Conservation (phyloP, 2,113 vertebrate species). For the Megaptera novaeangliae region DNA sequence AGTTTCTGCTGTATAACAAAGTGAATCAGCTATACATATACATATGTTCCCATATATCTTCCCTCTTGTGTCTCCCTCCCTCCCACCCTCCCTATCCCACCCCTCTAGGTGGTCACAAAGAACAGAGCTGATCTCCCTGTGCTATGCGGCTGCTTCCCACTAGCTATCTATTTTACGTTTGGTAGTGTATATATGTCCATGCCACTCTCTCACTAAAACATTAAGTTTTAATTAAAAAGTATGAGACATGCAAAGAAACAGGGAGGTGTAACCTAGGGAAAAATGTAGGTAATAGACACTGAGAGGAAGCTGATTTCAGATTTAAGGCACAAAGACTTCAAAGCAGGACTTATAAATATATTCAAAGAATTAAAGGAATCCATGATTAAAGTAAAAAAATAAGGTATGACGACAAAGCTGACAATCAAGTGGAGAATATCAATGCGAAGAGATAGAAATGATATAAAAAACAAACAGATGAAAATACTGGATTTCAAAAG, state of each 20-base stretch:
- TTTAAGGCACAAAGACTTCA: neutral
- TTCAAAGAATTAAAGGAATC: neutral
- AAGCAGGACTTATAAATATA: neutral
- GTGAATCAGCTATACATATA: no score
- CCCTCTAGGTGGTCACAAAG: no score
- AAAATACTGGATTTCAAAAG: neutral
- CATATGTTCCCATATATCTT: no score
- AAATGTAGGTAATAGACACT: accelerated
- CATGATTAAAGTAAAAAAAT: no score
- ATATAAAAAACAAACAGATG: neutral
- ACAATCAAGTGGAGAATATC: neutral
- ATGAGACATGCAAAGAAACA: neutral
- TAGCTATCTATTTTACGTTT: no score
- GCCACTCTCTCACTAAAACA: neutral
- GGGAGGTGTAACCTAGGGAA: accelerated
- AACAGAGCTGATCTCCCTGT: no score
- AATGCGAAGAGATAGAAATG: neutral
- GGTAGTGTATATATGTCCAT: no score
- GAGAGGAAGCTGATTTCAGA: neutral
- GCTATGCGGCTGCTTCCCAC: no score
- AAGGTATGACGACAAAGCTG: accelerated
- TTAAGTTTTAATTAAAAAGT: neutral
- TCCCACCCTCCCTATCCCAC: no score
- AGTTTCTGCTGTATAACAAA: no score
- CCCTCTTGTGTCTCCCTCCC: no score